A percentile compares a stretch with the other conserved stretches of the same genome.
These are phyloP conservation scores for Heteronetta atricapilla DNA, from an alignment of 2,113 vertebrate genomes.

Conservation along the genomic window DNA sequence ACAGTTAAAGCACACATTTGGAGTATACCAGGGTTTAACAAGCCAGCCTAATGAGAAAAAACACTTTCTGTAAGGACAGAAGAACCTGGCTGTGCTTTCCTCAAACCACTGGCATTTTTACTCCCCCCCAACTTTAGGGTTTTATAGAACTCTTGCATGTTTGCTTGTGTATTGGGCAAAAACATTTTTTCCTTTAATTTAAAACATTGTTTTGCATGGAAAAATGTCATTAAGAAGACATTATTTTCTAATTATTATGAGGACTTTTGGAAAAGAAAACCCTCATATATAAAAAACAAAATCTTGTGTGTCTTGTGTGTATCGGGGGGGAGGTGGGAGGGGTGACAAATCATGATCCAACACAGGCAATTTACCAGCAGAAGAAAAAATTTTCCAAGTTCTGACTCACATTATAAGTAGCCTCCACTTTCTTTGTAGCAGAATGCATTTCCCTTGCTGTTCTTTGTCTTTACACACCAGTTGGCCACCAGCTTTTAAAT, in stretches of 20 bases:
- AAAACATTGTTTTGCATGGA: conserved; percentile 45
- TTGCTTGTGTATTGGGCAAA: conserved; percentile 26
- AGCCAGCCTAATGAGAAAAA: neutral
- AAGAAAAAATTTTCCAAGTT: neutral
- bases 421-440: neutral
- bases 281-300: conserved; percentile 10
- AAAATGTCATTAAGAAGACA: conserved; percentile 23
- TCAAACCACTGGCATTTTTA: conserved; percentile 17
- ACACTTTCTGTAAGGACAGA: neutral
- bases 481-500: neutral
- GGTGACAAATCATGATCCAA: neutral
- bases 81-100: conserved; percentile 13
- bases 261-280: neutral
- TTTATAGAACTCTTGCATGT: conserved; percentile 33
- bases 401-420: neutral
- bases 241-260: conserved; percentile 37
- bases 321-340: too few relatives aligned
- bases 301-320: neutral
- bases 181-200: conserved; percentile 52
- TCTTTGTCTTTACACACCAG: neutral
- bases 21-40: neutral
- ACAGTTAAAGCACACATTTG: neutral
- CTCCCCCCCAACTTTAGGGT: neutral
- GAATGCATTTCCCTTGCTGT: neutral
- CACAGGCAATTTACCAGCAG: neutral